These are phyloP conservation scores for Pterophyllum scalare DNA, from an alignment of 2,113 vertebrate genomes.

Conservation along the genomic window DNA sequence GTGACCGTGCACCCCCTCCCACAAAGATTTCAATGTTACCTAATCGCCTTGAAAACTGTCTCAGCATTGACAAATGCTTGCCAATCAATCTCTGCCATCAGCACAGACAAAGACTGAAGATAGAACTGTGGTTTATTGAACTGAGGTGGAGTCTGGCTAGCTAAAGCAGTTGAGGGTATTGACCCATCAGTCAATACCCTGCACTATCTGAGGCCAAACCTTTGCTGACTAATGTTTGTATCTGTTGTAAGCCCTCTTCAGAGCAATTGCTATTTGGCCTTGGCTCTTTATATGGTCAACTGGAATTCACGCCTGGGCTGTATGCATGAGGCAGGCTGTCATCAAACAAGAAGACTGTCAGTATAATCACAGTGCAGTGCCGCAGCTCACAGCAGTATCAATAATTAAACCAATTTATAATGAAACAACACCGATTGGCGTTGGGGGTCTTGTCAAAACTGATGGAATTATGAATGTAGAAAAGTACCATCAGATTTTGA, in stretches of 20 bases:
- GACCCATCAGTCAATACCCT: slow-evolving; percentile 69
- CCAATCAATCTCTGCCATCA: slow-evolving; percentile 73
- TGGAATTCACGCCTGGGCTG: slow-evolving; percentile 21
- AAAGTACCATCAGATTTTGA: no score
- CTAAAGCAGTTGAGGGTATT: slow-evolving; percentile 71
- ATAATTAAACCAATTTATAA: slow-evolving; percentile 12
- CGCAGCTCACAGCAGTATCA: slow-evolving; percentile 18
- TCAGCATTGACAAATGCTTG: slow-evolving; percentile 63
- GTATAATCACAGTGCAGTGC: slow-evolving; percentile 38
- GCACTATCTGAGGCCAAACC: slow-evolving; percentile 50
- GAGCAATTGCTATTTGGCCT: slow-evolving; percentile 47
- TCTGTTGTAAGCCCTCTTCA: slow-evolving; percentile 48
- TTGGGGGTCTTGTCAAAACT: no score
- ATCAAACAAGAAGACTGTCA: slow-evolving; percentile 51
- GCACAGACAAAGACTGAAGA: slow-evolving; percentile 63
- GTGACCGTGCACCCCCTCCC: slow-evolving; percentile 12
- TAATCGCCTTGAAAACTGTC: slow-evolving; percentile 48
- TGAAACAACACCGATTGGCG: neutral
- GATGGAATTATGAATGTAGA: no score
- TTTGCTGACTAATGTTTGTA: slow-evolving; percentile 68
- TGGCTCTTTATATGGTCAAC: slow-evolving; percentile 33
- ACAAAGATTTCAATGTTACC: slow-evolving; percentile 23
- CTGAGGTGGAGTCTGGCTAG: slow-evolving; percentile 68
- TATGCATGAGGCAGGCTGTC: slow-evolving; percentile 18
- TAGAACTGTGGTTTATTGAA: slow-evolving; percentile 72